Evolutionary conservation across 2,888 invertebrate genomes (phyloP).

Genomic region (Heliothis peltigera): DNA sequence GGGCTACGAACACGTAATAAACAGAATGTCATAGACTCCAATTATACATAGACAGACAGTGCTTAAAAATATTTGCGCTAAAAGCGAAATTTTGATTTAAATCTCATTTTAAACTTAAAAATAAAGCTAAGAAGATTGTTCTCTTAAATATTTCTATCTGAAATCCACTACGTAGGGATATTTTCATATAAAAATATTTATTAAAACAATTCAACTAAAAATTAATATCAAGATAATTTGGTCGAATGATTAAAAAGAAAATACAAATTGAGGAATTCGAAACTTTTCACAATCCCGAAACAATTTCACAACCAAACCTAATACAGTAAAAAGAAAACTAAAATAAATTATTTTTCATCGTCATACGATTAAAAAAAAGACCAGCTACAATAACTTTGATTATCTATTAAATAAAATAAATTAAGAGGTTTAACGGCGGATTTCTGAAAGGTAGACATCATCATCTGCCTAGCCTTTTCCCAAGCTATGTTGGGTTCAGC

Average conservation of each 20-base stretch:
- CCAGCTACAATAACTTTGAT: not conserved
- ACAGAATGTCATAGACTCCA: conserved; percentile 19
- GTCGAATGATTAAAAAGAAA: conserved; percentile 15
- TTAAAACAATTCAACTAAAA: conserved; percentile 14
- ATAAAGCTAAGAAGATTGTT: conserved; percentile 15
- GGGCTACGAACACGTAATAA: conserved; percentile 27
- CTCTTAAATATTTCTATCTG: conserved; percentile 14
- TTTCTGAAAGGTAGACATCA: no score
- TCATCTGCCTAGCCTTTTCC: no score
- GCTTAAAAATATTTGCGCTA: conserved; percentile 9
- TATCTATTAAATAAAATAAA: conserved; percentile 31
- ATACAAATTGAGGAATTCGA: conserved; percentile 50
- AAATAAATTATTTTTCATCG: conserved; percentile 16
- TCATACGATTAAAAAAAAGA: conserved; percentile 25
- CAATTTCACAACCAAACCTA: not conserved
- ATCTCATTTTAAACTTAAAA: conserved; percentile 48
- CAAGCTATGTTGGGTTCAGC: no score
- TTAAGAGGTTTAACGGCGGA: conserved; percentile 14
- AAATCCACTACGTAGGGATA: not conserved
- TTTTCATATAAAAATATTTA: conserved; percentile 11
- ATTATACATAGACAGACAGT: conserved; percentile 35
- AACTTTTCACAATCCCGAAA: not conserved
- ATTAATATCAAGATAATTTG: conserved; percentile 7
- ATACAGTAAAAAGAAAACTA: not conserved
- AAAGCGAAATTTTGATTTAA: conserved; percentile 17